phyloP scores from a whole-genome alignment of 2,797 vertebrate species.

The Sebastes reedi region DNA sequence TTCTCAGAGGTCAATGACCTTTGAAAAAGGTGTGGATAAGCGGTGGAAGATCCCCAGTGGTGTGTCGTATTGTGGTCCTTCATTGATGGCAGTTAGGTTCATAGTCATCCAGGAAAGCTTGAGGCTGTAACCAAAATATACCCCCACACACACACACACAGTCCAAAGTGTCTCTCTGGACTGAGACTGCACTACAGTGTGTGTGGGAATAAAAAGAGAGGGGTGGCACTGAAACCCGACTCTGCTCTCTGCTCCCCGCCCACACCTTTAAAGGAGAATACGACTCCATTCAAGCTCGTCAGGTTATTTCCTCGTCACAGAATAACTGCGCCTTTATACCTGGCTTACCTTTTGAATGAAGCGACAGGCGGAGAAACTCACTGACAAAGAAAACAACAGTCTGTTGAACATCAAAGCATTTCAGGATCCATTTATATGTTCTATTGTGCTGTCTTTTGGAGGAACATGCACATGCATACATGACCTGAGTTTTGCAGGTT shows the following conservation, averaged over 20 bases:
- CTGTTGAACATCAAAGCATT: not conserved
- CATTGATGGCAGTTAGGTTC: conserved; percentile 52
- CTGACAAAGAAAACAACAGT: not conserved
- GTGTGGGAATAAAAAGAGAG: conserved; percentile 35
- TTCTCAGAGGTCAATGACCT: conserved; percentile 47
- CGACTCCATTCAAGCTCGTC: conserved; percentile 46
- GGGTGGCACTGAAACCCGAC: conserved; percentile 69
- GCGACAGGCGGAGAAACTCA: not conserved
- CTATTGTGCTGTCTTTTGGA: not conserved
- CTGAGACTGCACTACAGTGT: conserved; percentile 9
- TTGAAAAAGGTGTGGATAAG: conserved; percentile 33
- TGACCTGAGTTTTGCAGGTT: not conserved
- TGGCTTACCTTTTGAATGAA: conserved; percentile 16
- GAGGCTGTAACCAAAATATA: conserved; percentile 3
- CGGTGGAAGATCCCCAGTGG: conserved; percentile 30
- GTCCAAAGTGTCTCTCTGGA: conserved; percentile 31
- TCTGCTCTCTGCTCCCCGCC: conserved; percentile 49
- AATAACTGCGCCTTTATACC: conserved; percentile 16
- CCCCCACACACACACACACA: conserved; percentile 9
- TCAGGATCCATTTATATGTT: not conserved
- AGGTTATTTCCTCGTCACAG: conserved; percentile 30
- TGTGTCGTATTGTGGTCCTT: conserved; percentile 32
- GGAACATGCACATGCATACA: not conserved
- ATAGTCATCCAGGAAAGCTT: conserved; percentile 31
- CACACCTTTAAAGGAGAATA: conserved; percentile 70